phyloP scores from a whole-genome alignment of 2,888 invertebrate genomes.

The Julus scanicus region DNA sequence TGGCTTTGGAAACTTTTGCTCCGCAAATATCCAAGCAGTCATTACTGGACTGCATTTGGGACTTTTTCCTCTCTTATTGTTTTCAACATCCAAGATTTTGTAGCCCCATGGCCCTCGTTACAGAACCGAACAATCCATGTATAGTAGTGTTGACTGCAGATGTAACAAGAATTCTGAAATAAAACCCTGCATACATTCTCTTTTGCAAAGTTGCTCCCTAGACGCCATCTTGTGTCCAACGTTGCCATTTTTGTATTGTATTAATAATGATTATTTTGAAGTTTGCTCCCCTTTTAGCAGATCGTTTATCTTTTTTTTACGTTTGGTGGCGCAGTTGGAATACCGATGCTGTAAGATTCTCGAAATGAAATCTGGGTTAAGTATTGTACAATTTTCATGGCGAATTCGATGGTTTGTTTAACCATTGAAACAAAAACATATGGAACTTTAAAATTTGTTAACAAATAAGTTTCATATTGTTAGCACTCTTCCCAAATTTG shows the following conservation, averaged over 20 bases:
- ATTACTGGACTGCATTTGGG: conserved; percentile 16
- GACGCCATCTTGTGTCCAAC: background rate
- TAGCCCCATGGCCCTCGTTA: conserved; percentile 35
- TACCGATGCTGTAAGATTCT: too few relatives aligned
- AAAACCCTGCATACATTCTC: background rate
- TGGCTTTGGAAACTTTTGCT: background rate
- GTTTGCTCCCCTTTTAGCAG: background rate
- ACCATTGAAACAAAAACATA: too few relatives aligned
- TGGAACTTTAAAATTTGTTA: too few relatives aligned
- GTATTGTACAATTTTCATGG: background rate
- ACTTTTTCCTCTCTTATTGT: conserved; percentile 20
- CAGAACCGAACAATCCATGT: background rate
- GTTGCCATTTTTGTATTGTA: background rate
- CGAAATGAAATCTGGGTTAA: background rate
- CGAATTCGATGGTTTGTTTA: too few relatives aligned
- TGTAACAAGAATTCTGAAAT: background rate
- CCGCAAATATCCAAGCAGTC: background rate
- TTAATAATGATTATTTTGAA: background rate
- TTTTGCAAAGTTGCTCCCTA: background rate
- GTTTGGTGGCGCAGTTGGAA: too few relatives aligned
- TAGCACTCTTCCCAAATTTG: too few relatives aligned
- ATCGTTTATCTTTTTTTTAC: too few relatives aligned
- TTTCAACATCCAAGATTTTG: background rate
- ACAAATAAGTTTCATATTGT: too few relatives aligned
- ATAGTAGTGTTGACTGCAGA: background rate